Evolutionary conservation across 2,888 invertebrate species (phyloP), one percentile per base, ranked within the genome.

Genomic region (Tipula unca): DNA sequence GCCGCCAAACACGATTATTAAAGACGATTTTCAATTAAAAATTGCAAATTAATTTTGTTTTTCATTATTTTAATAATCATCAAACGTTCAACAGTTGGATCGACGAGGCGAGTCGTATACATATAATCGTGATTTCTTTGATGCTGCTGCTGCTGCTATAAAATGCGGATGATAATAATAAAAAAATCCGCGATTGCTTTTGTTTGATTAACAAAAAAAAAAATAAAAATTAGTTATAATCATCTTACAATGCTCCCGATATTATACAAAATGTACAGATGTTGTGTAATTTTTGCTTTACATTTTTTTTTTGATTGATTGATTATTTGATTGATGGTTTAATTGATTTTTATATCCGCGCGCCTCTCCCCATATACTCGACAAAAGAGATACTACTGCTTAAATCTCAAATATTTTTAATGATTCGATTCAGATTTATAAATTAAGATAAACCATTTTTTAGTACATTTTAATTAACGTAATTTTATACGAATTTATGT

Each of bases 241-340:
- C 25, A 69, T 69, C 69, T 48, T 48, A 48, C n/a, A 48, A 14
- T 17, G n/a, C 48, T 69, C 69, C 25, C 10, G 1, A 25, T 69
- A 69, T 32, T 32, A 32, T 32, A 32, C 32, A 6, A 48, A 10
- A 54, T 1, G 25, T 69, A 69, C 69, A 69, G 69, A 69, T 69
- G 69, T 25, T 69, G 69, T 25, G 69, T 69, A 69, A 10, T 69
- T 69, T 20, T 69, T 69, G 48, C 48, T 69, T 69, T 69, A 48
- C 8, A 6, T 48, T 48, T 48, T 48, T 48, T 17, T 48, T 25
- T 69, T 69, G 69, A 69, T 69, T 69, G 69, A 69, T 69, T 69
- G 69, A 69, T 69, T 69, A 69, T 69, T 69, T 69, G 69, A 69
- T 69, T 69, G 69, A 69, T 69, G 69, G 69, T 69, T 69, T 69